Base-by-base conservation (phyloP, 1,140 invertebrate species). In the Zaprionus davidi region DNA sequence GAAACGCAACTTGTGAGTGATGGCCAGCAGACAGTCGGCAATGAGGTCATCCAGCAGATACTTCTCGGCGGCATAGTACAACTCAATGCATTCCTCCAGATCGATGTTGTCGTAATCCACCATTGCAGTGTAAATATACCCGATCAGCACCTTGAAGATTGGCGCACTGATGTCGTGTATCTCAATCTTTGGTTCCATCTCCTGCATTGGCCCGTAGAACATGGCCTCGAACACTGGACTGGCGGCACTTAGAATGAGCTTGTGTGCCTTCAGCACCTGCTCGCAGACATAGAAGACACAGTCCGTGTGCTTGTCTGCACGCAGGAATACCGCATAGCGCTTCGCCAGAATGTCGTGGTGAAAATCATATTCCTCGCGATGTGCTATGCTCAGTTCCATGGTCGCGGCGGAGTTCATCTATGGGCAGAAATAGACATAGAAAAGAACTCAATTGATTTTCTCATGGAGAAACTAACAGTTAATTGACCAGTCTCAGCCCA, bases 221-320 rank as follows among this genome's bases (percentile, higher is more conserved):
- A 96, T 95, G 12, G 95, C 95, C 90, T 96, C 95, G 85, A 97
- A 96, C n/a, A 96, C 95, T 5, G 96, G 95, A 92, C 96, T 96
- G 77, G 94, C 94, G 12, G 95, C 94, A 9, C 94, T 94, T 28
- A 97, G 81, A 65, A 97, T 95, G 38, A 96, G 88, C 91, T 96
- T 96, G 81, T 97, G 96, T 9, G 84, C 81, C 46, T 90, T 91
- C 2, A 92, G n/a, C 57, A 81, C 79, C 38, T 81, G 51, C 4
- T 82, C 83, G 26, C 77, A 79, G 17, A 92, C 78, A 55, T 85
- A 79, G 51, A 93, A 93, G 12, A 91, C 74, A 63, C 92, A 93
- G 44, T 93, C 92, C 11, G 75, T 90, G 65, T 86, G 69, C 68
- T 93, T 93, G 31, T 91, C 84, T 0, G 64, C 62, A 3, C 62